Evolutionary conservation across 2,888 invertebrate genomes (phyloP).

Genomic region (Amblyjoppa proteus): DNA sequence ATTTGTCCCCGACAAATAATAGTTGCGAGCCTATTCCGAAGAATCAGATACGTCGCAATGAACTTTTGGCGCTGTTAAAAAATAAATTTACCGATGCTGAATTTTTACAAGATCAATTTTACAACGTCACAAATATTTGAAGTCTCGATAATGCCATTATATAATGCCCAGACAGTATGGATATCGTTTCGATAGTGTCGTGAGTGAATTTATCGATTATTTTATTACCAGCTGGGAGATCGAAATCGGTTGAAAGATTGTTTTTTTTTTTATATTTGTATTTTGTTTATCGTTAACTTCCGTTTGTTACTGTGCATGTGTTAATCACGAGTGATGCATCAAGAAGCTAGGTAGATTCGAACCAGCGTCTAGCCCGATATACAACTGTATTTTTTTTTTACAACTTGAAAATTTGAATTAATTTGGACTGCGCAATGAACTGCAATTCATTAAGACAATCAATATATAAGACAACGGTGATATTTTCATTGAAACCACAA

Average conservation of each 20-base stretch:
- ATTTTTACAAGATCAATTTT: background rate
- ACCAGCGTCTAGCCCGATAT: background rate
- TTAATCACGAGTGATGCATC: background rate
- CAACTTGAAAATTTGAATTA: background rate
- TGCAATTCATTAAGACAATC: too few relatives aligned
- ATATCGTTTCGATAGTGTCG: background rate
- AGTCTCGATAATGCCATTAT: slow-evolving; percentile 52
- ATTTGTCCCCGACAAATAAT: background rate
- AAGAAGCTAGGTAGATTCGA: background rate
- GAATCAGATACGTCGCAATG: background rate
- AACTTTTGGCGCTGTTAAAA: background rate
- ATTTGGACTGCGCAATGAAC: too few relatives aligned
- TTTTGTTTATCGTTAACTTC: background rate
- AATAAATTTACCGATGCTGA: background rate
- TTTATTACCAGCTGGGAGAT: background rate
- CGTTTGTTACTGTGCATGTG: background rate
- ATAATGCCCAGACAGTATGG: slow-evolving; percentile 59
- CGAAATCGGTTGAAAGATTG: background rate
- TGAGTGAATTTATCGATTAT: slow-evolving; percentile 2
- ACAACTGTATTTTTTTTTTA: background rate
- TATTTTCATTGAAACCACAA: too few relatives aligned
- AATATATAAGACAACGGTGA: too few relatives aligned
- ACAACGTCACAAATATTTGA: slow-evolving; percentile 6
- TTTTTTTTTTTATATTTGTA: background rate
- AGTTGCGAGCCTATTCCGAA: background rate